Evolutionary conservation across 2,113 vertebrate species (phyloP).

Genomic region (Coptodon rendalli): DNA sequence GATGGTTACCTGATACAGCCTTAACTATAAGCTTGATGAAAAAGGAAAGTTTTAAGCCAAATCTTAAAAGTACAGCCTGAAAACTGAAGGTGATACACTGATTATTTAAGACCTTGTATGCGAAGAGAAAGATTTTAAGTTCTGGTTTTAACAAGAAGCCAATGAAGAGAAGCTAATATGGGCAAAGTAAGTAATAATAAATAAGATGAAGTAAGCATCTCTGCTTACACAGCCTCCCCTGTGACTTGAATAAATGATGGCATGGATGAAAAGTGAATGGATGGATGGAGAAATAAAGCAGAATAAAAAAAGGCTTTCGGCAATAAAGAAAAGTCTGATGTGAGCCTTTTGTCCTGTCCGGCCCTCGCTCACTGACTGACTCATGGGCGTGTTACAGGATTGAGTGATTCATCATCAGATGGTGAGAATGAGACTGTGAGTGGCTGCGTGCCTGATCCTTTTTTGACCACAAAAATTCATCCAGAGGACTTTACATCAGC

Average conservation of each 20-base stretch:
- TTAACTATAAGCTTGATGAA: accelerated
- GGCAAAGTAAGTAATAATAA: background rate
- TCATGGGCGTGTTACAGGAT: background rate
- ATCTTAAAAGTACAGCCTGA: background rate
- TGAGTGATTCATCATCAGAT: background rate
- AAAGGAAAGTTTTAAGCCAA: background rate
- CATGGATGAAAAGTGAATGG: background rate
- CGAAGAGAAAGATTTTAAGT: background rate
- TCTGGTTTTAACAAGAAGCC: background rate
- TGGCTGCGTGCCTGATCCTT: accelerated
- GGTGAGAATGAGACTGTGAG: background rate
- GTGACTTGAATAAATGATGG: background rate
- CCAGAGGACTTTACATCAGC: background rate
- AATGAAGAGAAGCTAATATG: background rate
- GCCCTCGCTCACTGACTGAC: accelerated
- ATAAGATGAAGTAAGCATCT: background rate
- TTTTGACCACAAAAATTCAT: background rate
- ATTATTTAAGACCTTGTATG: background rate
- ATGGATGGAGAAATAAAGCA: background rate
- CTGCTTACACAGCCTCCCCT: background rate
- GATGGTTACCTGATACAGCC: background rate
- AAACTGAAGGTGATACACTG: background rate
- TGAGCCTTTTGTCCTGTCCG: accelerated
- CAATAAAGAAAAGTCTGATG: background rate
- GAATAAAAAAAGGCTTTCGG: background rate